Base-by-base conservation (phyloP, 37 sponge, comb jelly and placozoan genomes). In the Cladorhizidae sp. region DNA sequence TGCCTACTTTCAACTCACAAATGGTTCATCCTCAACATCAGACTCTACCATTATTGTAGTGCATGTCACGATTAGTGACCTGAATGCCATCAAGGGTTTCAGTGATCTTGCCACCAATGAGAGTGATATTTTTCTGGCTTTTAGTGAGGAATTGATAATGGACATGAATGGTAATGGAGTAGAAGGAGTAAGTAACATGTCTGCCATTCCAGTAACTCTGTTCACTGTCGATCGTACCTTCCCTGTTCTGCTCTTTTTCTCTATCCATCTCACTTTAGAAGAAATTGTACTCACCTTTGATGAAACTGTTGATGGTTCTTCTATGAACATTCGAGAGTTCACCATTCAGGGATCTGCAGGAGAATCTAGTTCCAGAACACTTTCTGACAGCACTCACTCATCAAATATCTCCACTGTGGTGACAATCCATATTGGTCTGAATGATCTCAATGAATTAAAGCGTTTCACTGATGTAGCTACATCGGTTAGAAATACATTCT, bases 361-460 rank as follows among this genome's bases (percentile, higher is more conserved):
- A 64, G 52, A 72, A 35, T 38, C 23, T 28, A 70, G 80, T 14
- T 80, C 41, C 62, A 69, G 81, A n/a, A 63, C 65, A 57, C 80
- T 92, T 0, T 63, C 49, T 18, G 73, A 83, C 62, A 91, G 95
- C 57, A 68, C 62, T 18, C 74, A 80, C 23, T 88, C 89, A 20
- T 1, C 21, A n/a, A n/a, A 21, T 41, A 70, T 88, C 78, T 79
- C 80, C 40, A 95, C 77, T 14, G 71, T 85, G 0, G 67, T 91
- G 12, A 81, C 80, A 29, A 82, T 96, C 54, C 76, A 64, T 58
- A 73, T 96, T 21, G 80, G 80, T 28, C 45, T 86, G 43, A 84
- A 74, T 70, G 97, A 96, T 67, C 56, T 96, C 64, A 96, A 93
- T 87, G 88, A 82, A 21, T 84, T 96, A 23, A 93, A 93, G 65